These are phyloP conservation scores for Pseudomyrmex dendroicus DNA, from an alignment of 1,140 invertebrate genomes.

Conservation along the genomic window DNA sequence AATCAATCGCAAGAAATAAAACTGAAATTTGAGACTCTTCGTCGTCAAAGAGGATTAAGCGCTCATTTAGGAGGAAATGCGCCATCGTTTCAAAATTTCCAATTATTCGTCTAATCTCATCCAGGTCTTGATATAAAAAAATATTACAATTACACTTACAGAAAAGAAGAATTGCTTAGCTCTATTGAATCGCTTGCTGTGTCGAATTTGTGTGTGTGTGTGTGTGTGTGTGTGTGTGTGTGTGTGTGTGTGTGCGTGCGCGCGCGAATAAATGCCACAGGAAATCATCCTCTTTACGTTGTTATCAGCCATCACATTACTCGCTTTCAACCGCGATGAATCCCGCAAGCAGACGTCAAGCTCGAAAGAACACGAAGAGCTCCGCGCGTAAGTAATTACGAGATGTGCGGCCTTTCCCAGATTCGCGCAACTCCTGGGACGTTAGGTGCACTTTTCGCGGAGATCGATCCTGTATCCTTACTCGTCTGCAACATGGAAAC, in stretches of 20 bases:
- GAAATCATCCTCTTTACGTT: conserved; percentile 38
- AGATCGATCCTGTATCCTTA: conserved; percentile 57
- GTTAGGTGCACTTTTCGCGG: conserved; percentile 40
- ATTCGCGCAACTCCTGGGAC: conserved; percentile 53
- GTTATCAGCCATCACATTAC: conserved; percentile 22
- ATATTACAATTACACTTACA: conserved; percentile 2
- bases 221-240: too few relatives aligned
- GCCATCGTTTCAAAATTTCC: conserved; percentile 32
- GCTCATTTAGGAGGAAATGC: conserved; percentile 3
- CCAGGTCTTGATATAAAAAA: conserved; percentile 11
- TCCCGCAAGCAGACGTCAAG: conserved; percentile 10
- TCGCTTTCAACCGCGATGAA: conserved; percentile 39
- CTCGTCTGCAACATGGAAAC: conserved; percentile 66
- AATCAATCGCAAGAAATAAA: conserved; percentile 34
- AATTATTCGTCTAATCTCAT: conserved; percentile 21
- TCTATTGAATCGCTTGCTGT: conserved; percentile 10
- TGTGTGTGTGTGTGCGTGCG: too few relatives aligned
- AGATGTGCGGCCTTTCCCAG: conserved; percentile 51
- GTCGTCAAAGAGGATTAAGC: conserved; percentile 43
- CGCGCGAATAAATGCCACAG: conserved; percentile 21
- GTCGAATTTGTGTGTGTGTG: background rate
- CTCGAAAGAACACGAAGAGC: conserved; percentile 25
- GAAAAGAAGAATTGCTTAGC: background rate
- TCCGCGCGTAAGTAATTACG: conserved; percentile 59
- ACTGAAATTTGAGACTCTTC: conserved; percentile 45